Conservation (phyloP, 64 coral and sea anemone genomes). For the Montipora efflorescens region DNA sequence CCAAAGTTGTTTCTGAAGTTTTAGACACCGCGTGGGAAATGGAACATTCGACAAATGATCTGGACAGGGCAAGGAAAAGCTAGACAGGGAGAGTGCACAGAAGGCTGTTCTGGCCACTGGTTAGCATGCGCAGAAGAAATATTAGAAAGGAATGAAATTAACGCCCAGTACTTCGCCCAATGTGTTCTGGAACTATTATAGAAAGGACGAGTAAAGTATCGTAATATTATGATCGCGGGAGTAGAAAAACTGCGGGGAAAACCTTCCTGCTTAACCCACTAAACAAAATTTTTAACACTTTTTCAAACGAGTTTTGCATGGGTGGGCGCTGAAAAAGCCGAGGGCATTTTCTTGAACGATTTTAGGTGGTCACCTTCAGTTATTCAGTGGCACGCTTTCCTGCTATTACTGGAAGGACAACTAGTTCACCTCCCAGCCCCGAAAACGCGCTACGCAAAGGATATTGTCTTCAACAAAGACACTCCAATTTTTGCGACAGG, state of each 20-base stretch:
- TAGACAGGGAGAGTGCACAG: too few species aligned
- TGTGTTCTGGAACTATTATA: slow-evolving; percentile 32
- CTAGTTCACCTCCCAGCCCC: slow-evolving; percentile 55
- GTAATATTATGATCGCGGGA: slow-evolving; percentile 24
- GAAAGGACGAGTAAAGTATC: slow-evolving; percentile 44
- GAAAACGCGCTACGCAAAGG: background rate
- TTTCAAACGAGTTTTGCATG: slow-evolving; percentile 40
- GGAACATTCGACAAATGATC: too few species aligned
- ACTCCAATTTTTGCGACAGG: slow-evolving; percentile 30
- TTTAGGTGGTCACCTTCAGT: slow-evolving; percentile 52
- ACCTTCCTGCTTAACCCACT: slow-evolving; percentile 30
- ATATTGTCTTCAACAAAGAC: slow-evolving; percentile 46
- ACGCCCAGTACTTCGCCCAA: background rate
- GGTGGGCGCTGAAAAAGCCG: slow-evolving; percentile 33
- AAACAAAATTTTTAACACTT: too few species aligned
- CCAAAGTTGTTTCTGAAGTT: too few species aligned
- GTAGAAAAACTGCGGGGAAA: slow-evolving; percentile 34
- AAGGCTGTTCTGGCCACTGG: too few species aligned
- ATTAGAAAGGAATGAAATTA: slow-evolving; percentile 45
- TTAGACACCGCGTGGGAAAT: too few species aligned
- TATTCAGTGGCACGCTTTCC: slow-evolving; percentile 30
- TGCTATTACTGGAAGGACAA: slow-evolving; percentile 38
- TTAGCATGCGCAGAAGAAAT: background rate
- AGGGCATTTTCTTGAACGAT: slow-evolving; percentile 53
- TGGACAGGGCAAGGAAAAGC: too few species aligned